Base-by-base conservation (phyloP, 2,113 vertebrate genomes). In the Natator depressus region DNA sequence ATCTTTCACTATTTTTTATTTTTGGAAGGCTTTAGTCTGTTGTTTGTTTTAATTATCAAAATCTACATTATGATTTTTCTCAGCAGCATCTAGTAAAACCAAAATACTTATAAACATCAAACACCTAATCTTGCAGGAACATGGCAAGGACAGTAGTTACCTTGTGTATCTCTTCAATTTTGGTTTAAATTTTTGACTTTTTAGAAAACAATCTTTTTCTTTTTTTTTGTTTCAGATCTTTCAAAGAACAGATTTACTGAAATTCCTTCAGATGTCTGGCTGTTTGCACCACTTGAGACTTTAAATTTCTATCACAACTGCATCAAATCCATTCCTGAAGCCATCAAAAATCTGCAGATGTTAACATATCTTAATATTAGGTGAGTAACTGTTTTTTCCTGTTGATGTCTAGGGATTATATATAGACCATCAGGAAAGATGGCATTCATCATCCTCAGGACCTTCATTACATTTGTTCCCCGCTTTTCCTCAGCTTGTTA, bases 281-380 rank as follows among this genome's bases (percentile, higher is more conserved):
- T 99, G 95, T 99, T 99, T 88, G 99, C 99, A 42, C 99, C 99
- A 1, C 98, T 99, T 17, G 99, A 99, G 98, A 99, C 99, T 7
- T 98, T 99, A 97, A 99, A 99, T 97, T 98, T 99, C 83, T 99
- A 99, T 97, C 99, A 99, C 98, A 99, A 99, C 97, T 99, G 99
- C 97, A 99, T 99, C 98, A 99, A 99, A 97, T 98, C 98, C 87
- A 98, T 99, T 98, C 99, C 99, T 84, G 99, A 99, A 98, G 98
- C 99, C 95, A 99, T 99, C 94, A 99, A 99, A 98, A 99, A 99
- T 94, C 98, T 99, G 82, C 99, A 99, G 97, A 99, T 99, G 99
- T 98, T 99, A 96, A 99, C 99, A 10, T 99, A 99, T 97, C 98
- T 99, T 94, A 99, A 99, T 93, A 99, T 99, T 98, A 99, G 99